phyloP scores from a whole-genome alignment of 2,113 vertebrate species.

The Atrichornis clamosus region DNA sequence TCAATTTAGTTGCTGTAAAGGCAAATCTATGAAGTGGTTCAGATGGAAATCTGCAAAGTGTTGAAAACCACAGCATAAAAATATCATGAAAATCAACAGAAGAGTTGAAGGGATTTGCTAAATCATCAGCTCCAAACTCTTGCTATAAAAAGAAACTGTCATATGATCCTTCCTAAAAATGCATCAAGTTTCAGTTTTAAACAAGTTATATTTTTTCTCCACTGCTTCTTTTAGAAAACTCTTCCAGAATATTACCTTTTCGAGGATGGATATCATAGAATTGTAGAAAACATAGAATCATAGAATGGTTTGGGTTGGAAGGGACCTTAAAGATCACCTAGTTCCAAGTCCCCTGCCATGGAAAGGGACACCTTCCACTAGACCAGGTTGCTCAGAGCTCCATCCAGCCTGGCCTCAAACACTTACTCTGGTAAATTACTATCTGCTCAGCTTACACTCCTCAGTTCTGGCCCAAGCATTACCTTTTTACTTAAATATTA shows the following conservation, averaged over 20 bases:
- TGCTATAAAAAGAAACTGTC: background rate
- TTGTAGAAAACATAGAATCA: background rate
- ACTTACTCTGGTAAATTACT: background rate
- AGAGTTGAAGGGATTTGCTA: constrained; percentile 11
- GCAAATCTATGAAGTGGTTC: constrained; percentile 31
- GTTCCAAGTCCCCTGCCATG: background rate
- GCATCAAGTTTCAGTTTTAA: background rate
- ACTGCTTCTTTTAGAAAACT: background rate
- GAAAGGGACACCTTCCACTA: background rate
- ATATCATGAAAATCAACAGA: constrained; percentile 8
- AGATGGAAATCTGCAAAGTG: constrained; percentile 25
- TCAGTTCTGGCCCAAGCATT: background rate
- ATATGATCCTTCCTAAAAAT: background rate
- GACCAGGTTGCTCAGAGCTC: background rate
- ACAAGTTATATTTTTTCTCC: background rate
- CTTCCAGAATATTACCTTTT: background rate
- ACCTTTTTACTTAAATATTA: background rate
- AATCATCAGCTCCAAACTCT: constrained; percentile 14
- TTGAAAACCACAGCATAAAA: constrained; percentile 43
- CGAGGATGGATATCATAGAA: background rate
- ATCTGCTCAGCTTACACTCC: background rate
- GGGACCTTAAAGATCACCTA: background rate
- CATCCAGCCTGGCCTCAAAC: background rate
- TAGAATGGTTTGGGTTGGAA: background rate
- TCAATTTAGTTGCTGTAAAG: background rate